Percentiles rank a stretch among this genome's conserved stretches.
Conservation (phyloP, 2,797 vertebrate genomes). For the Acipenser oxyrinchus region DNA sequence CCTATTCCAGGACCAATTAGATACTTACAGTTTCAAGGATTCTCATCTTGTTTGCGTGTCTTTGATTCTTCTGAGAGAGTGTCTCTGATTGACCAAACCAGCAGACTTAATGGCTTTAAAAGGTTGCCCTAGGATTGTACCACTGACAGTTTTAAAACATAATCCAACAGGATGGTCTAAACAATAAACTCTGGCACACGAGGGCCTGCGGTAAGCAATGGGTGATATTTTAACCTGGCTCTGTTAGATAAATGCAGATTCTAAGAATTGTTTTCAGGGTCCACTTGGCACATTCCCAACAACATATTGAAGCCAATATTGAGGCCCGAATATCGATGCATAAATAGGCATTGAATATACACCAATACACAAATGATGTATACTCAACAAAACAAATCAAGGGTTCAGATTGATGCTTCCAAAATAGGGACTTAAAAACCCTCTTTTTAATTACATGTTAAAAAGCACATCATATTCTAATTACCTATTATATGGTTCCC, state of each 20-base stretch:
- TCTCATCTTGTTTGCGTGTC: slow-evolving; percentile 41
- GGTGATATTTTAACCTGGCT: neutral
- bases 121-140: neutral
- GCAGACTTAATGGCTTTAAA: no score
- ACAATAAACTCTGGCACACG: no score
- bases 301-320: neutral
- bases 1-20: neutral
- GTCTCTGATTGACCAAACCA: neutral
- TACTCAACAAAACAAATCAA: no score
- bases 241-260: slow-evolving; percentile 1
- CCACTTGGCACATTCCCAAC: neutral
- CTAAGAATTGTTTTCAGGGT: neutral
- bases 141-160: neutral
- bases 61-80: neutral
- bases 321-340: no score
- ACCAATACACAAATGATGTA: no score
- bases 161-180: neutral
- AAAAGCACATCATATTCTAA: no score
- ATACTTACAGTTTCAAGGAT: slow-evolving; percentile 48
- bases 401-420: no score
- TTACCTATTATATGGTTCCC: no score
- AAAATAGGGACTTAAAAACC: no score
- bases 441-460: no score
- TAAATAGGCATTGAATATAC: no score
- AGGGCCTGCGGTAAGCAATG: neutral